These are phyloP conservation scores for Uloborus plumipes DNA, from an alignment of 2,888 invertebrate species.

Conservation along the genomic window DNA sequence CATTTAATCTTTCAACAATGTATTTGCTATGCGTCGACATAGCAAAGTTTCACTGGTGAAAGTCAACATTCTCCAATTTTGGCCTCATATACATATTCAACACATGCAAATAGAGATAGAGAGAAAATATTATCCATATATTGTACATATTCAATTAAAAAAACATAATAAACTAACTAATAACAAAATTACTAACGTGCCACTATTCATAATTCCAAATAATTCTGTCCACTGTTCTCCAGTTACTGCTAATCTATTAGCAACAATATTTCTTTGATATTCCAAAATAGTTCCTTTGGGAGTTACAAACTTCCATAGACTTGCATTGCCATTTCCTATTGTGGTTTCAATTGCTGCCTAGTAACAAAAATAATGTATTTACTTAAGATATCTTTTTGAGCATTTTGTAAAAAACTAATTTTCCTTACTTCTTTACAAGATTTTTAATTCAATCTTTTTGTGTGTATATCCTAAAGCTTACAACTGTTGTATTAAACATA, in stretches of 20 bases:
- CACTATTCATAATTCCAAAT: constrained; percentile 81
- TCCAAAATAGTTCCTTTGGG: constrained; percentile 79
- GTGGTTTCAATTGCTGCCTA: constrained; percentile 82
- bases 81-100: neutral
- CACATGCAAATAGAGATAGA: neutral
- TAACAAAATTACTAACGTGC: constrained; percentile 74
- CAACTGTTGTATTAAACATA: too few species aligned
- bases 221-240: constrained; percentile 82
- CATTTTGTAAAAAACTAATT: neutral
- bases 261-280: constrained; percentile 83
- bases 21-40: too few species aligned
- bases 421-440: neutral
- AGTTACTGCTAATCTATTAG: constrained; percentile 83
- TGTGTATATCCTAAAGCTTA: too few species aligned
- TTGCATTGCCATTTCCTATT: constrained; percentile 81
- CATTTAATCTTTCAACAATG: too few species aligned
- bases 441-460: too few species aligned
- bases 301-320: constrained; percentile 80
- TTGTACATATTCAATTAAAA: neutral
- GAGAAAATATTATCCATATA: neutral
- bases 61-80: too few species aligned
- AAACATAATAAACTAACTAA: neutral
- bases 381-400: neutral
- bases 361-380: neutral
- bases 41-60: too few species aligned